Base-by-base conservation (phyloP, 2,888 invertebrate genomes). In the Drosophila prostipennis region DNA sequence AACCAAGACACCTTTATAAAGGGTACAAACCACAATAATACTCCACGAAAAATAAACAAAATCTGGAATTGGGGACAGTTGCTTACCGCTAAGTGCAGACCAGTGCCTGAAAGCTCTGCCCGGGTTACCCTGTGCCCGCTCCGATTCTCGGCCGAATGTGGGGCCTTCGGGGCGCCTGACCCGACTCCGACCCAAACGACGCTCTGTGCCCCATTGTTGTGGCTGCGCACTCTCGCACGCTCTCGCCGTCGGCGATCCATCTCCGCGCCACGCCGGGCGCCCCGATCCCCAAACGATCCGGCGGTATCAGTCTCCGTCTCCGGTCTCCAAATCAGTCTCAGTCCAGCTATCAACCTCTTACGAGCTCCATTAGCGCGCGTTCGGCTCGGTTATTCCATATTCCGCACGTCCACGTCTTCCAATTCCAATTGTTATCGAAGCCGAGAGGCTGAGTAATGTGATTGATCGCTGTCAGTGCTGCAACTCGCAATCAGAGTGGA, bases 401-500 rank as follows among this genome's bases (percentile, higher is more conserved):
- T 13, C 13, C 23, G 1, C 16, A 43, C 10, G 34, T 23, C 23
- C 29, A 42, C 29, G 23, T 19, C 48, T n/a, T n/a, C n/a, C n/a
- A n/a, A n/a, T n/a, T n/a, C n/a, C 55, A 72, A 56, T 57, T 84
- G 72, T 81, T 84, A 84, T 84, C 82, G 82, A 73, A 68, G 64
- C 40, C 80, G 68, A 79, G 79, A 78, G 72, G 52, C 51, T 77
- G 86, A 77, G 77, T 82, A 77, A 82, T 58, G 76, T 80, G 82
- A 82, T 82, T 77, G 82, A 82, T 82, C 63, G 59, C 23, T 11
- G 60, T 57, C 34, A 64, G n/a, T 40, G 43, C 14, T 59, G 60
- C 67, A 67, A 74, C 58, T 55, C 37, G 58, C 72, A 67, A 84
- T 77, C 72, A n/a, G 77, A 72, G 45, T 39, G 43, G 26, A 65